Percentiles rank a stretch among this genome's conserved stretches.
Conservation (phyloP, 2,888 invertebrate genomes). For the Aspidapion aeneum region DNA sequence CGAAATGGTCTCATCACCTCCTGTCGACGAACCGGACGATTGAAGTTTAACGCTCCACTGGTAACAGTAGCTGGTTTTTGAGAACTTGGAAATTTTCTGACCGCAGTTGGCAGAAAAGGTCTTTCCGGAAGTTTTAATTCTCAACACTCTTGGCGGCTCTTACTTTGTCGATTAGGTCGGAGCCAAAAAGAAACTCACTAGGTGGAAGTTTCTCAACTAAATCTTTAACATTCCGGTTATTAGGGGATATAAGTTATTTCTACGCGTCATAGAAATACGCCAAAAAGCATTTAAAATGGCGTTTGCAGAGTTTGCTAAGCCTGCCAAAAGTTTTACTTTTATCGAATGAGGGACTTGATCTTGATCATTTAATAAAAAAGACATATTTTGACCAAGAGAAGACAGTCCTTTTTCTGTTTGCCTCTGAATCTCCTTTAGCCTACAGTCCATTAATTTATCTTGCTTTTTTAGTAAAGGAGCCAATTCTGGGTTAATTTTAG, state of each 20-base stretch:
- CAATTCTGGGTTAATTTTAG: neutral
- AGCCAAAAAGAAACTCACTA: slow-evolving; percentile 13
- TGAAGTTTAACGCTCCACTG: slow-evolving; percentile 29
- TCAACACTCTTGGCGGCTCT: neutral
- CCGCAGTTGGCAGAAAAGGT: too few species aligned
- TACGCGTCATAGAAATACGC: neutral
- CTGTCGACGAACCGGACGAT: too few species aligned
- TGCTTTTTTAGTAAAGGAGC: neutral
- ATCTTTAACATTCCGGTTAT: too few species aligned
- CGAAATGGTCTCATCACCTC: neutral
- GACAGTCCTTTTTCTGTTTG: neutral
- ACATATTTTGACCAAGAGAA: neutral
- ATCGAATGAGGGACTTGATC: neutral
- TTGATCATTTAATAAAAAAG: neutral
- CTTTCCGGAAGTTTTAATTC: neutral
- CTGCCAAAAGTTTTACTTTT: neutral
- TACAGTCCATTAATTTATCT: neutral
- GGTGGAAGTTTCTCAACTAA: slow-evolving; percentile 13
- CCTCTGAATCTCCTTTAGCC: neutral
- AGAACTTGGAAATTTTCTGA: too few species aligned
- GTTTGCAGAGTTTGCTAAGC: neutral
- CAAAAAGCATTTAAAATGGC: neutral
- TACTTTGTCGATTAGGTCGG: slow-evolving; percentile 15
- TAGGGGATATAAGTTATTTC: too few species aligned
- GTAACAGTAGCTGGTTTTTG: too few species aligned